phyloP scores from a whole-genome alignment of 2,113 vertebrate species.

The Paratilapia polleni region DNA sequence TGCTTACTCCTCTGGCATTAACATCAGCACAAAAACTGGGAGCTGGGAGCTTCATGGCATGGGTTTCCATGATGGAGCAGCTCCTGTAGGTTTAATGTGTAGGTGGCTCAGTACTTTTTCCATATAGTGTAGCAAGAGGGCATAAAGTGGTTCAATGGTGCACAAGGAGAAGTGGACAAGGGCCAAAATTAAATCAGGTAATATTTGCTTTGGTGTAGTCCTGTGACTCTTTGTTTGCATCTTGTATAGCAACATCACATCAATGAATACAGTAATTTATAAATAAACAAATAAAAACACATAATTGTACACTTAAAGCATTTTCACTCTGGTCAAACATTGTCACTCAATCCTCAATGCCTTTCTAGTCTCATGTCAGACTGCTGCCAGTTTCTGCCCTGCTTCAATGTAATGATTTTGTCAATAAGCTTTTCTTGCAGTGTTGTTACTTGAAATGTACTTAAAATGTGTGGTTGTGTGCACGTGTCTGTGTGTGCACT shows the following conservation, averaged over 20 bases:
- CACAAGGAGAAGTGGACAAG: neutral
- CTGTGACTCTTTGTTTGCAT: neutral
- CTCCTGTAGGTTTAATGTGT: neutral
- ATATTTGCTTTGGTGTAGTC: neutral
- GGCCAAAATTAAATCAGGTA: neutral
- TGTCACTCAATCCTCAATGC: neutral
- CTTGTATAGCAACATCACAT: neutral
- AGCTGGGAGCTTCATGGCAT: neutral
- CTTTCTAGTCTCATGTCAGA: neutral
- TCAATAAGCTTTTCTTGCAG: neutral
- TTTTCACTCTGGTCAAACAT: neutral
- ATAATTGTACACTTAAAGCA: neutral
- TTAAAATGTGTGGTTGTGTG: neutral
- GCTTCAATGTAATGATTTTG: neutral
- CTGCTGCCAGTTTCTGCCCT: neutral
- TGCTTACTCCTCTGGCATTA: neutral
- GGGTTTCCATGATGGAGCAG: neutral
- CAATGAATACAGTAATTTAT: neutral
- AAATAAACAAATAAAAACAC: neutral
- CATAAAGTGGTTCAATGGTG: neutral
- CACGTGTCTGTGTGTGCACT: neutral
- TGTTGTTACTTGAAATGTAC: neutral
- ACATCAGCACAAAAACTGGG: neutral
- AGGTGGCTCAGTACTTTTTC: neutral
- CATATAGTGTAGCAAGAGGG: neutral